Conservation (phyloP, 37 sponge, comb jelly and placozoan species). For the Oopsacas minuta region DNA sequence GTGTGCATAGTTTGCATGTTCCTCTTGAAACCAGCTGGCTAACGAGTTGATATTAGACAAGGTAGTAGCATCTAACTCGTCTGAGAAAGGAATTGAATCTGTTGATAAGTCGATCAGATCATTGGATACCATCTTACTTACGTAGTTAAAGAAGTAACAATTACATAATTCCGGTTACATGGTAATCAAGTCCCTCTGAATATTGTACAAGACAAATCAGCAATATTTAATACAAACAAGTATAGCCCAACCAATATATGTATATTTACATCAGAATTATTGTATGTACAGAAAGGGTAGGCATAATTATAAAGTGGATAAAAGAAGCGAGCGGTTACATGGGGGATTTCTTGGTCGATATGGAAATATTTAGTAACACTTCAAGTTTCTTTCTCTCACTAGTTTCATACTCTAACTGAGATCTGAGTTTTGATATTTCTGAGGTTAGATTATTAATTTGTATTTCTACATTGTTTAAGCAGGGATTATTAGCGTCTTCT, state of each 20-base stretch:
- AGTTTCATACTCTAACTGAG: not conserved
- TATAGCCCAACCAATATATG: not conserved
- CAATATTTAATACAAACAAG: conserved; percentile 16
- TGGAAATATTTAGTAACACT: not conserved
- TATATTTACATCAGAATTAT: conserved; percentile 17
- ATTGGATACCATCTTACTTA: not conserved
- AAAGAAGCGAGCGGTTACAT: not conserved
- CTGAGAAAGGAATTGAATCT: not conserved
- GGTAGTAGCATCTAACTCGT: not conserved
- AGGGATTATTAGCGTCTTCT: not conserved
- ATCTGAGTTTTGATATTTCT: not conserved
- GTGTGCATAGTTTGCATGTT: conserved; percentile 19
- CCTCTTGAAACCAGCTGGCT: not conserved
- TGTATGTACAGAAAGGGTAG: conserved; percentile 16
- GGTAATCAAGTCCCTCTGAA: not conserved
- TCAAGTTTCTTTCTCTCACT: not conserved
- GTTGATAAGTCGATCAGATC: not conserved
- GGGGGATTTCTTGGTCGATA: not conserved
- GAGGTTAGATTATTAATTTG: conserved; percentile 4
- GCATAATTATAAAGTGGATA: not conserved
- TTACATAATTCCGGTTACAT: not conserved
- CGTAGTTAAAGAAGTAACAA: not conserved
- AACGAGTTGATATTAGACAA: not conserved
- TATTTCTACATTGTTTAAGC: not conserved
- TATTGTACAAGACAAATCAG: not conserved